phyloP scores from a whole-genome alignment of 2,888 invertebrate species.

The Melikaiella ostensackeni region DNA sequence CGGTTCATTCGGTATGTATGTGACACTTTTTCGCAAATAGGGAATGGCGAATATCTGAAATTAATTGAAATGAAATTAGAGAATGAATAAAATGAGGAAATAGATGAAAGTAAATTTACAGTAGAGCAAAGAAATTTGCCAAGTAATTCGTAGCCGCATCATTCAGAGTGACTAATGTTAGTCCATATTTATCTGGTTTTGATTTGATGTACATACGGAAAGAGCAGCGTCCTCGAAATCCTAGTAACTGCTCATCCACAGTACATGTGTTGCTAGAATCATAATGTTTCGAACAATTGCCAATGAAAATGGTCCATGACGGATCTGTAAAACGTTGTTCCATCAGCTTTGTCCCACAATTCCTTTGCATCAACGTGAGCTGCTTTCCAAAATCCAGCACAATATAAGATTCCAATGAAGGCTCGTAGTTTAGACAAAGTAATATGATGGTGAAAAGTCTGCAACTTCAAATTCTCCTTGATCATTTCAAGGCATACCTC shows the following conservation, averaged over 20 bases:
- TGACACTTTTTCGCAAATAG: too few relatives aligned
- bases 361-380: conserved; percentile 34
- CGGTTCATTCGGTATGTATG: too few relatives aligned
- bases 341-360: conserved; percentile 44
- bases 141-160: not conserved
- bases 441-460: conserved; percentile 45
- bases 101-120: too few relatives aligned
- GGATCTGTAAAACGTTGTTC: conserved; percentile 44
- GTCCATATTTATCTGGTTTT: not conserved
- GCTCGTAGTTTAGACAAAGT: conserved; percentile 40
- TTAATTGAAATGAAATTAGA: too few relatives aligned
- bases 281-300: conserved; percentile 42
- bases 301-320: conserved; percentile 47
- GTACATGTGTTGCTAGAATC: not conserved
- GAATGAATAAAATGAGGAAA: too few relatives aligned
- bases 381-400: conserved; percentile 44
- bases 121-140: not conserved
- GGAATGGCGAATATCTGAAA: too few relatives aligned
- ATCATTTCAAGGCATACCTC: conserved; percentile 28
- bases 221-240: not conserved
- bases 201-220: not conserved
- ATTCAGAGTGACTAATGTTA: not conserved
- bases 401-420: conserved; percentile 45
- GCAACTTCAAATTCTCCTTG: conserved; percentile 29
- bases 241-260: not conserved